Conservation (phyloP, 1,140 invertebrate species). For the Globodera ellingtonae region DNA sequence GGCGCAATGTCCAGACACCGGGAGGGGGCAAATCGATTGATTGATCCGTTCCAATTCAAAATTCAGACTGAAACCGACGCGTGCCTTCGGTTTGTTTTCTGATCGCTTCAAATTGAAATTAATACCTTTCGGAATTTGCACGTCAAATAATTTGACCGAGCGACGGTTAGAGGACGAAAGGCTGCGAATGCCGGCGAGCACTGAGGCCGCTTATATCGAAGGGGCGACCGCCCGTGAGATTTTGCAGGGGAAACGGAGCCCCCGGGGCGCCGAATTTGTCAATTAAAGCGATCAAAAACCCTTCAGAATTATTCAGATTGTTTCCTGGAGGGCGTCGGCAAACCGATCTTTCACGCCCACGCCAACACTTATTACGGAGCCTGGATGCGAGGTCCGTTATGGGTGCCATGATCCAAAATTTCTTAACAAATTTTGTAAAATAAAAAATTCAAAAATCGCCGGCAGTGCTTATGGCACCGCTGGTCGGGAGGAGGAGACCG, state of each 20-base stretch:
- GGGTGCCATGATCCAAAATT: conserved; percentile 31
- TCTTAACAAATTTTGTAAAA: no score
- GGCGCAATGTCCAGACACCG: no score
- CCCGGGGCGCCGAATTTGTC: not conserved
- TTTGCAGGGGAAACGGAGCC: not conserved
- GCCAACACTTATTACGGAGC: conserved; percentile 64
- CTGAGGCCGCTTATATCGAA: conserved; percentile 64
- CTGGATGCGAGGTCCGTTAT: conserved; percentile 65
- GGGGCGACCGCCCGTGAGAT: conserved; percentile 61
- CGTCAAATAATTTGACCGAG: conserved; percentile 26
- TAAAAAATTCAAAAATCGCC: no score
- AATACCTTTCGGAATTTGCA: conserved; percentile 15
- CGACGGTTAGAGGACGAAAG: conserved; percentile 27
- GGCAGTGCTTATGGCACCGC: no score
- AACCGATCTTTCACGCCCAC: conserved; percentile 66
- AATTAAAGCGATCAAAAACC: not conserved
- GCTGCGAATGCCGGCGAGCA: conserved; percentile 49
- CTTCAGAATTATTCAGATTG: conserved; percentile 57
- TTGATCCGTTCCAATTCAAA: not conserved
- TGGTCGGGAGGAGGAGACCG: no score
- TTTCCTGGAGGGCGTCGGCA: conserved; percentile 63
- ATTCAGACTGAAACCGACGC: conserved; percentile 54
- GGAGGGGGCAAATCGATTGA: not conserved
- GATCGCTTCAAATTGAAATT: conserved; percentile 53
- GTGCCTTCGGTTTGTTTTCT: conserved; percentile 54